Evolutionary conservation across 2,113 vertebrate genomes (phyloP), one percentile per base, ranked within the genome.

Genomic region (Antechinus flavipes): DNA sequence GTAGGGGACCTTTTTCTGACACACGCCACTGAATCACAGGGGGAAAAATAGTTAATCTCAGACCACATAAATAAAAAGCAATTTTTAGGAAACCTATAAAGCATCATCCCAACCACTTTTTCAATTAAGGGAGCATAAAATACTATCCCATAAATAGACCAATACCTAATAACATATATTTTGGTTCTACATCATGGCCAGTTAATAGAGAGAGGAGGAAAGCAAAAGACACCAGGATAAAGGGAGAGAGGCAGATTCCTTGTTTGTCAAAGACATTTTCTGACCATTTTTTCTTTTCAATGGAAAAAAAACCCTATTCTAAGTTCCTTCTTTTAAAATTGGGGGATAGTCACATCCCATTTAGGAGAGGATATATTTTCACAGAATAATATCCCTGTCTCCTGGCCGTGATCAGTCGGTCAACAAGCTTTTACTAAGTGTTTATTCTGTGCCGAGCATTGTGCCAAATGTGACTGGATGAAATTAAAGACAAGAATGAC

Each of bases 91-190:
- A 19, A 55, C 23, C 58, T 58, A 42, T 61, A 91, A 93, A 91
- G 27, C 14, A 11, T 93, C 94, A 84, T n/a, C 93, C 95, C 27
- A 94, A 90, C 89, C 94, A 25, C 68, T 58, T 95, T 61, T 58
- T 90, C 54, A 94, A 84, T 35, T 16, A 91, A 76, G 42, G 23
- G 14, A 90, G 9, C 35, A 90, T 42, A 53, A 93, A 91, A 54
- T 35, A 27, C 8, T 52, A 95, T 84, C 27, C 47, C 92, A 94
- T 68, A 93, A 92, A 91, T 92, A 90, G 61, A 92, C 47, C 3
- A 68, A 12, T 2, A 84, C 68, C 11, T 94, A 30, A 52, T 95
- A 94, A 94, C 53, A 25, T 84, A 54, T 54, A 30, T 56, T 95
- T 94, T 42, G 91, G 22, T 93, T 93, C 55, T 93, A 9, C 76